These are phyloP conservation scores for Nymphalis c-album DNA, from an alignment of 2,888 invertebrate species.

Conservation along the genomic window DNA sequence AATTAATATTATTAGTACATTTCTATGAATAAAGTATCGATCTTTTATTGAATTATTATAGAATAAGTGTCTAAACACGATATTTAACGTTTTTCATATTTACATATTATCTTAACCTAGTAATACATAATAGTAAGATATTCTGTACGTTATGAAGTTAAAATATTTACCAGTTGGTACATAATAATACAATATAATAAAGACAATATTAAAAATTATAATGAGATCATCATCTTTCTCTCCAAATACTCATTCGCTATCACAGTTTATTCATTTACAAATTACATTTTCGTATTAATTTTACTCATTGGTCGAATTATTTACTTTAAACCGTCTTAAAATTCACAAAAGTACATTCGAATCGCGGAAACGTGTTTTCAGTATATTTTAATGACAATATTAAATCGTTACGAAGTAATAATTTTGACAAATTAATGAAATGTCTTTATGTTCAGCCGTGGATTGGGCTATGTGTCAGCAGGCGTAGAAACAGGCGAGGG, in stretches of 20 bases:
- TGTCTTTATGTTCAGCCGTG: constrained; percentile 16
- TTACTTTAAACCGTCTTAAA: constrained; percentile 31
- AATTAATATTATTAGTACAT: constrained; percentile 44
- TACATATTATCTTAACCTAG: constrained; percentile 34
- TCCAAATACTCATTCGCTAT: constrained; percentile 60
- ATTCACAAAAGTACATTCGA: constrained; percentile 8
- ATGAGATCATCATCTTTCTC: constrained; percentile 46
- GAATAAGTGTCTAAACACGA: constrained; percentile 23
- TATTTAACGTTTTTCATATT: constrained; percentile 34
- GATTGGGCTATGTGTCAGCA: constrained; percentile 62
- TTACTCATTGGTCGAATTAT: constrained; percentile 63
- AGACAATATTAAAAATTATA: constrained; percentile 28
- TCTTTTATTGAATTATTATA: constrained; percentile 20
- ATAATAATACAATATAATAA: constrained; percentile 15
- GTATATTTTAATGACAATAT: background rate
- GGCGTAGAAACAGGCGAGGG: constrained; percentile 49
- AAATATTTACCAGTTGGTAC: constrained; percentile 18
- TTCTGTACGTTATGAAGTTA: constrained; percentile 26
- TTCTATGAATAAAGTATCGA: constrained; percentile 59
- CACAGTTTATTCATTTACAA: constrained; percentile 75
- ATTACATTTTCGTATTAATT: constrained; percentile 57
- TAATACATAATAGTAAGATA: constrained; percentile 25
- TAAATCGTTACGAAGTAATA: constrained; percentile 13
- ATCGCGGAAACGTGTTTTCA: background rate
- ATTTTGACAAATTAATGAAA: background rate